Evolutionary conservation across 2,888 invertebrate genomes (phyloP), one percentile per base, ranked within the genome.

Genomic region (Eubasilissa splendida): DNA sequence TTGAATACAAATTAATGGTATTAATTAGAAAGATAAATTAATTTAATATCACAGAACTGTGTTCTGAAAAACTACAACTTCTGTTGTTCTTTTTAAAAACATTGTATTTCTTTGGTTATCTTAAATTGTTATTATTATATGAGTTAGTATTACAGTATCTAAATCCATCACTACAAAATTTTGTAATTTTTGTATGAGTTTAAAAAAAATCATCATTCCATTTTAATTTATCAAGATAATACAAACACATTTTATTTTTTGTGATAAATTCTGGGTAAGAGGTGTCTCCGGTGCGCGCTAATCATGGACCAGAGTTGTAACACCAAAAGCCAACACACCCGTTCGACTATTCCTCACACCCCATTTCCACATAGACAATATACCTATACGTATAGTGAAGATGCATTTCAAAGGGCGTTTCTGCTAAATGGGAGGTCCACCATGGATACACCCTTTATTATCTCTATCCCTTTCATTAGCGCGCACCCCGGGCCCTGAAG

Each of bases 401-500:
- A 58, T 70, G 70, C 70, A 70, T 70, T 70, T 53, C 73, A 77
- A 74, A 80, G 80, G 82, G 82, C 82, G 82, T 79, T 82, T 52
- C 63, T 70, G 54, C 70, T 77, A 74, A 77, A 79, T 79, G 81
- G 81, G 81, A 79, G 81, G 81, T 79, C 77, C 79, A 66, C 60
- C 68, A 50, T 59, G 80, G 82, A 59, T 82, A 82, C 80, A 82
- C 80, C 82, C 82, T 82, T 80, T 82, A 68, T 79, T 82, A 79
- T 80, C 58, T 77, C 82, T 76, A 74, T 82, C 82, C 80, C 82
- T 82, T 76, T 82, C 79, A 82, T 82, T 82, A 82, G 59, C 65
- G 59, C 52, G 65, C 31, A 59, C 42, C 42, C 42, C 50, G 68
- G 31, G 33, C 14, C 54, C 9, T 58, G 54, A 53, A 56, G 42